These are phyloP conservation scores for Enteromius fasciolatus DNA, from an alignment of 2,797 vertebrate species.

Conservation along the genomic window DNA sequence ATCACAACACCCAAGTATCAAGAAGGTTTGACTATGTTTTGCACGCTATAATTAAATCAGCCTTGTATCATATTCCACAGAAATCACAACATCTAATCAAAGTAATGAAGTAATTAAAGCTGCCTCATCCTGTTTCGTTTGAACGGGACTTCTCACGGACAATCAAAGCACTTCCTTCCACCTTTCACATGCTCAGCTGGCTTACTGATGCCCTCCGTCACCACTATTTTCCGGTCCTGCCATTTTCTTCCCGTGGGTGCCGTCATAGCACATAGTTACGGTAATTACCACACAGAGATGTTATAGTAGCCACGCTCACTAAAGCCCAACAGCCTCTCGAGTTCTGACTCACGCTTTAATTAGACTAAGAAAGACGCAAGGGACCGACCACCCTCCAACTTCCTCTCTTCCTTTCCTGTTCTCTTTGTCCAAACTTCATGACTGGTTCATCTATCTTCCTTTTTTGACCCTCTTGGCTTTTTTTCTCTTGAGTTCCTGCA, in stretches of 20 bases:
- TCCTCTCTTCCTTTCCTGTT: neutral
- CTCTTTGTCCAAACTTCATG: neutral
- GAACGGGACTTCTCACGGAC: slow-evolving; percentile 7
- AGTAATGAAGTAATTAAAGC: slow-evolving; percentile 11
- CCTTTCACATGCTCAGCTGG: slow-evolving; percentile 8
- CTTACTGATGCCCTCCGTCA: neutral
- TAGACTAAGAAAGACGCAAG: slow-evolving; percentile 40
- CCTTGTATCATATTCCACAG: neutral
- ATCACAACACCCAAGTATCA: neutral
- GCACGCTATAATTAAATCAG: neutral
- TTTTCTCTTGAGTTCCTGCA: neutral
- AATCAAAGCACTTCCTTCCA: slow-evolving; percentile 40
- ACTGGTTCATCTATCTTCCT: slow-evolving; percentile 1
- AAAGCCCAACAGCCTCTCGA: slow-evolving; percentile 42
- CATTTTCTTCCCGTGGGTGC: slow-evolving; percentile 31
- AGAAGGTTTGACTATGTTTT: neutral
- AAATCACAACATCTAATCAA: slow-evolving; percentile 25
- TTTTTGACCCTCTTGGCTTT: neutral
- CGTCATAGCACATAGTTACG: neutral
- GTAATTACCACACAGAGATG: slow-evolving; percentile 46
- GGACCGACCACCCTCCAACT: slow-evolving; percentile 12
- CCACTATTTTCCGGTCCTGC: slow-evolving; percentile 1
- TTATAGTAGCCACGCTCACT: slow-evolving; percentile 30
- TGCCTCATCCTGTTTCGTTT: slow-evolving; percentile 10
- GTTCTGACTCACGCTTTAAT: slow-evolving; percentile 45